Evolutionary conservation across 2,113 vertebrate species (phyloP).

Genomic region (Sylvilagus bachmani): DNA sequence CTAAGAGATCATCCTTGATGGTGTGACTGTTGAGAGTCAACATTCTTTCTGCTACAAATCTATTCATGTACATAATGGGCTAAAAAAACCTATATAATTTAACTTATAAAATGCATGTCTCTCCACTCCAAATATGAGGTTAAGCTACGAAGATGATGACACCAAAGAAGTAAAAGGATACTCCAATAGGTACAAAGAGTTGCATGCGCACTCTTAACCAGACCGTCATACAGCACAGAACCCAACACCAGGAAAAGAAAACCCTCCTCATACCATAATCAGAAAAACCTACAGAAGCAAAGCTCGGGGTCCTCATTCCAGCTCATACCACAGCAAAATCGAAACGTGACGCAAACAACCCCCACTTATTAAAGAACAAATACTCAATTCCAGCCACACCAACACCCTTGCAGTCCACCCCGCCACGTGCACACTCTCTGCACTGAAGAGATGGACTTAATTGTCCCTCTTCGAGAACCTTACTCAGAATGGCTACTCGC

Average conservation of each 20-base stretch:
- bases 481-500: slow-evolving; percentile 85
- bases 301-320: background rate
- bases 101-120: background rate
- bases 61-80: background rate
- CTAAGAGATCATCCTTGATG: background rate
- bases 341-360: background rate
- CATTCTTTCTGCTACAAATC: background rate
- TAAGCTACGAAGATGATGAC: background rate
- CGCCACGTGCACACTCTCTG: background rate
- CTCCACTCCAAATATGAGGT: background rate
- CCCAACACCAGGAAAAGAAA: background rate
- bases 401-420: background rate
- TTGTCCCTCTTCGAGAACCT: slow-evolving; percentile 70
- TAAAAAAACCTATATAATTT: background rate
- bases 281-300: background rate
- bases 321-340: background rate
- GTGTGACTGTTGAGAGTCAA: background rate
- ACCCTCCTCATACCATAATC: background rate
- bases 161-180: background rate
- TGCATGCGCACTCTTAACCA: background rate
- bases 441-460: background rate
- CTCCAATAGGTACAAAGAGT: background rate
- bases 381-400: background rate
- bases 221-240: background rate
- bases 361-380: background rate